Base-by-base conservation (phyloP, 2,888 invertebrate species). In the Phrixothrix hirtus region DNA sequence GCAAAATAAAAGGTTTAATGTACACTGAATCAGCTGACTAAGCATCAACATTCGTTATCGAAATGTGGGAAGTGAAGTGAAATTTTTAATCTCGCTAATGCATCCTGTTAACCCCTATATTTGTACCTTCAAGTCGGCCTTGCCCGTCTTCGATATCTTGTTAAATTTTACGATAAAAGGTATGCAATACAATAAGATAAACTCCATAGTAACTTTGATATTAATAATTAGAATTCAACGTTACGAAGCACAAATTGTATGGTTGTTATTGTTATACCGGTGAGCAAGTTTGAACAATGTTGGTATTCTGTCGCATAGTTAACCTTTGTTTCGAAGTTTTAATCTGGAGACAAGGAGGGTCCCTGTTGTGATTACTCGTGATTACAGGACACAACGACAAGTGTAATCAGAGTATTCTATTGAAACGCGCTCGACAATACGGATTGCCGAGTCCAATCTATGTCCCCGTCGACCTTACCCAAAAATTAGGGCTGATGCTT, bases 281-380 rank as follows among this genome's bases (percentile, higher is more conserved):
- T 50, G 54, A 50, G 38, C 41, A 41, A 44, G 35, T 36, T 27
- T 12, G 47, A 50, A 60, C 60, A 60, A 58, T 55, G 55, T 47
- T 46, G 30, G 45, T 27, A 50, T 50, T 55, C 48, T 51, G 54
- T 48, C 65, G 62, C 63, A 60, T 65, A 62, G 64, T 70, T 72
- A 70, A 72, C 73, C 71, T 73, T 73, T 71, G 71, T 71, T 71
- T 66, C 67, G 63, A 57, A 64, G 64, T 71, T 73, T 71, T 72
- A 73, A 73, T 73, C 69, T 71, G 62, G 66, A 58, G 59, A 63
- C 61, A 60, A 65, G 71, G 65, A 61, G 66, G 67, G 50, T 48
- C 46, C 44, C 56, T 57, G 60, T 56, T 55, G 58, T 60, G 61
- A 63, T 62, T 56, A 63, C 58, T 59, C 55, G 57, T 59, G 59